phyloP scores from a whole-genome alignment of 2,888 invertebrate species.

The Chironomus riparius region DNA sequence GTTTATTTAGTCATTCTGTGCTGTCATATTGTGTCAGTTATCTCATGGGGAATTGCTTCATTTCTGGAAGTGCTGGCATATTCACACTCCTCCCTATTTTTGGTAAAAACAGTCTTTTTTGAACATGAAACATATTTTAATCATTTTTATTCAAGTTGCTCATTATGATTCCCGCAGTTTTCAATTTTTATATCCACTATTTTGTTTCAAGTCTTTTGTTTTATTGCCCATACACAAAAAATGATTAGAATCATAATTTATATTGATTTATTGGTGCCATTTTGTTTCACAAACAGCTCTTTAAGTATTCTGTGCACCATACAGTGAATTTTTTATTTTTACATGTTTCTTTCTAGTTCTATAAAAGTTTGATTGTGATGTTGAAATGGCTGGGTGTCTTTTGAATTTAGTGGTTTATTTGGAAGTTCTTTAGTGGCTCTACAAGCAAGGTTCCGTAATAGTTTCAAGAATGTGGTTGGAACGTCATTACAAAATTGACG shows the following conservation, averaged over 20 bases:
- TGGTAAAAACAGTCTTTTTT: not conserved
- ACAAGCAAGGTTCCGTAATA: too few species aligned
- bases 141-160: not conserved
- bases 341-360: not conserved
- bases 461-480: too few species aligned
- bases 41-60: too few species aligned
- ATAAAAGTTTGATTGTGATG: too few species aligned
- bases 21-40: too few species aligned
- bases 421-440: too few species aligned
- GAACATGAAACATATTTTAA: not conserved
- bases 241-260: slow-evolving; percentile 23
- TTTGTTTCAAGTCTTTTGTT: not conserved
- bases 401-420: too few species aligned
- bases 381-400: too few species aligned
- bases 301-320: not conserved
- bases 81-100: not conserved
- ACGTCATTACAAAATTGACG: too few species aligned
- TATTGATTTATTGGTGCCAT: slow-evolving; percentile 19
- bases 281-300: not conserved
- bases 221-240: not conserved
- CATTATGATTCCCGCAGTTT: slow-evolving; percentile 1
- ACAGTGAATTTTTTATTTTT: not conserved
- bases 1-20: not conserved
- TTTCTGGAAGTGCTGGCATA: too few species aligned
- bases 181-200: not conserved